phyloP scores from a whole-genome alignment of 1,140 invertebrate genomes.

The Meloidogyne chitwoodi region DNA sequence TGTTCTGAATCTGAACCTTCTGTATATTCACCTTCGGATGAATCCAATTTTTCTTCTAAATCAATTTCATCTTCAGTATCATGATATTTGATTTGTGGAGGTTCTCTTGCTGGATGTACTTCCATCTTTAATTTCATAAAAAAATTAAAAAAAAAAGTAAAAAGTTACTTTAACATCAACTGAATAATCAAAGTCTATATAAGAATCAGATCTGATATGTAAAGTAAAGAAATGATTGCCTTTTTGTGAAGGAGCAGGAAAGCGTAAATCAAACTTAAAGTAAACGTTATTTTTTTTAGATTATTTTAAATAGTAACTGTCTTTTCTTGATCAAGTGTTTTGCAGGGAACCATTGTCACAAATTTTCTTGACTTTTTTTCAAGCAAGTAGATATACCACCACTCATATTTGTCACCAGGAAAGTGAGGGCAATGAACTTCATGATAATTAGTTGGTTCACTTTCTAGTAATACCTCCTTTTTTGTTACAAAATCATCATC shows the following conservation, averaged over 20 bases:
- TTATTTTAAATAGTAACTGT: conserved; percentile 49
- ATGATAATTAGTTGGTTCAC: conserved; percentile 71
- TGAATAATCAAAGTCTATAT: conserved; percentile 66
- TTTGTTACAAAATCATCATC: conserved; percentile 39
- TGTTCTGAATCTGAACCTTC: conserved; percentile 45
- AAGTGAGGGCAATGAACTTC: conserved; percentile 91
- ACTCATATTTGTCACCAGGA: conserved; percentile 94
- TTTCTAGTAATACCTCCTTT: conserved; percentile 62
- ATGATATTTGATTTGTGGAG: conserved; percentile 40
- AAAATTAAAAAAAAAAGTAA: neutral
- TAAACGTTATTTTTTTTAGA: neutral
- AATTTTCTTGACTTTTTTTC: conserved; percentile 84
- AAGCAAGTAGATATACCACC: conserved; percentile 97
- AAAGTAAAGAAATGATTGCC: conserved; percentile 89
- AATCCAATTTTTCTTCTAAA: conserved; percentile 11
- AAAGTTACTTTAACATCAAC: conserved; percentile 51
- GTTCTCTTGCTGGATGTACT: conserved; percentile 38
- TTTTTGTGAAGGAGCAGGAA: conserved; percentile 87
- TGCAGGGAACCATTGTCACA: conserved; percentile 83
- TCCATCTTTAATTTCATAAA: conserved; percentile 34
- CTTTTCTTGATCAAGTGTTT: conserved; percentile 64
- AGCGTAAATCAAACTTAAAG: conserved; percentile 80
- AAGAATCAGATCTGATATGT: conserved; percentile 88
- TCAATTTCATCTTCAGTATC: conserved; percentile 48
- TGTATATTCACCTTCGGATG: conserved; percentile 41